Conservation (phyloP, 2,888 invertebrate species). For the Malacosoma neustria region DNA sequence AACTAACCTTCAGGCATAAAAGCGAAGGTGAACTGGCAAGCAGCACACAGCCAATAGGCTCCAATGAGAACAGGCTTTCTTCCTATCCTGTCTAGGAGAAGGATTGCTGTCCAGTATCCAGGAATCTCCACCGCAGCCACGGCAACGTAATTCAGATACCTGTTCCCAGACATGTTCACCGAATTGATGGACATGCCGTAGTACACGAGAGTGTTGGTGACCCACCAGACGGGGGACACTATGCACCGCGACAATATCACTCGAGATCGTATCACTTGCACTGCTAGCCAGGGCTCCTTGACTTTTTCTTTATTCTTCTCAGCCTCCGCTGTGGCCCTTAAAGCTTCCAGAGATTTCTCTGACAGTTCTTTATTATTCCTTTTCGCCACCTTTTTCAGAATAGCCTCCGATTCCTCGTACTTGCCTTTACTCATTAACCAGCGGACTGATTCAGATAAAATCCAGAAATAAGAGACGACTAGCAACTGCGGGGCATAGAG, state of each 20-base stretch:
- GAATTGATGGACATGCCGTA: slow-evolving; percentile 82
- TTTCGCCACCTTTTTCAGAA: slow-evolving; percentile 77
- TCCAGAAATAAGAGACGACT: slow-evolving; percentile 80
- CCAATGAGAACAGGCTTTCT: slow-evolving; percentile 76
- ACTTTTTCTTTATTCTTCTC: slow-evolving; percentile 26
- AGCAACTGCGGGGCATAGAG: slow-evolving; percentile 83
- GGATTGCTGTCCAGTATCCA: slow-evolving; percentile 78
- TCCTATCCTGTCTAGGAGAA: slow-evolving; percentile 77
- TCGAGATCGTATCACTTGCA: slow-evolving; percentile 41
- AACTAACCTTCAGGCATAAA: slow-evolving; percentile 76
- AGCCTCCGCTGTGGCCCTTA: slow-evolving; percentile 46
- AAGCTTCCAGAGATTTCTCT: slow-evolving; percentile 60
- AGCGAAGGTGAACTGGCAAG: slow-evolving; percentile 75
- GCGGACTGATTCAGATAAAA: slow-evolving; percentile 83
- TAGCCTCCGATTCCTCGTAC: slow-evolving; percentile 77
- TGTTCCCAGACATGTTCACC: slow-evolving; percentile 78
- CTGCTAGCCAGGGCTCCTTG: slow-evolving; percentile 44
- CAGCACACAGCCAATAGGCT: slow-evolving; percentile 77
- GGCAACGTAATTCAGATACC: slow-evolving; percentile 79
- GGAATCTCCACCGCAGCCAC: slow-evolving; percentile 82
- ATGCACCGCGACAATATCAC: slow-evolving; percentile 40
- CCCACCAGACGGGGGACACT: slow-evolving; percentile 77
- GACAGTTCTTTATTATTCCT: slow-evolving; percentile 75
- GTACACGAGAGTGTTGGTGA: slow-evolving; percentile 81
- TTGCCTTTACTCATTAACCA: slow-evolving; percentile 85